These are phyloP conservation scores for Aromia moschata DNA, from an alignment of 2,888 invertebrate species.

Conservation along the genomic window DNA sequence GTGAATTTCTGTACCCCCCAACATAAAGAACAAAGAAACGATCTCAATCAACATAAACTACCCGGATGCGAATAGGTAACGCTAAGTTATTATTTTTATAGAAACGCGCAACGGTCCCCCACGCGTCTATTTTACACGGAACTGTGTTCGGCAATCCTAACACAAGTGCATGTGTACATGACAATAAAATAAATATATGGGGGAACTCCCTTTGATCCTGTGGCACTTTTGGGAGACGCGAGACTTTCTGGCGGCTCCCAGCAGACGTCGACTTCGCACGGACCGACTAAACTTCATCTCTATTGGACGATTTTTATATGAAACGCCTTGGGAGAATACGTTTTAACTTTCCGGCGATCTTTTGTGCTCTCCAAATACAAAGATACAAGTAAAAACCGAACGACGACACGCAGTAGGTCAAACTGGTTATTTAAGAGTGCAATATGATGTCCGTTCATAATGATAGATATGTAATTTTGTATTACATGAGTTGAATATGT, in stretches of 20 bases:
- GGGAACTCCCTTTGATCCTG: constrained; percentile 59
- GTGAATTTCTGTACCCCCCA: too few relatives aligned
- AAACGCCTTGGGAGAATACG: constrained; percentile 33
- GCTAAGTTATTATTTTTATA: constrained; percentile 53
- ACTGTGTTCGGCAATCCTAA: constrained; percentile 58
- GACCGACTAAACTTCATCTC: constrained; percentile 45
- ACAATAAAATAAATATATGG: constrained; percentile 63
- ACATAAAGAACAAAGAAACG: too few relatives aligned
- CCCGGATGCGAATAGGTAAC: constrained; percentile 37
- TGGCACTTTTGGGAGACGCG: constrained; percentile 53
- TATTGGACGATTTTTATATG: constrained; percentile 49
- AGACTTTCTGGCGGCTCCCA: constrained; percentile 48
- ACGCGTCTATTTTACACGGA: constrained; percentile 46
- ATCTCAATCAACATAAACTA: constrained; percentile 42
- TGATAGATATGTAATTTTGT: too few relatives aligned
- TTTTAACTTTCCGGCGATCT: constrained; percentile 25
- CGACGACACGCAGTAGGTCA: not conserved
- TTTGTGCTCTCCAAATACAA: constrained; percentile 9
- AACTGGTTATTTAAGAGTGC: too few relatives aligned
- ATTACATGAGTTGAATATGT: too few relatives aligned
- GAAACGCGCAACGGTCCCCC: constrained; percentile 40
- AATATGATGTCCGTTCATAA: too few relatives aligned
- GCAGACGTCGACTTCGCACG: constrained; percentile 45
- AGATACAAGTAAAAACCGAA: constrained; percentile 10
- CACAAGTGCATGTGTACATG: constrained; percentile 61